Evolutionary conservation across 2,113 vertebrate genomes (phyloP).

Genomic region (Neogale vison): DNA sequence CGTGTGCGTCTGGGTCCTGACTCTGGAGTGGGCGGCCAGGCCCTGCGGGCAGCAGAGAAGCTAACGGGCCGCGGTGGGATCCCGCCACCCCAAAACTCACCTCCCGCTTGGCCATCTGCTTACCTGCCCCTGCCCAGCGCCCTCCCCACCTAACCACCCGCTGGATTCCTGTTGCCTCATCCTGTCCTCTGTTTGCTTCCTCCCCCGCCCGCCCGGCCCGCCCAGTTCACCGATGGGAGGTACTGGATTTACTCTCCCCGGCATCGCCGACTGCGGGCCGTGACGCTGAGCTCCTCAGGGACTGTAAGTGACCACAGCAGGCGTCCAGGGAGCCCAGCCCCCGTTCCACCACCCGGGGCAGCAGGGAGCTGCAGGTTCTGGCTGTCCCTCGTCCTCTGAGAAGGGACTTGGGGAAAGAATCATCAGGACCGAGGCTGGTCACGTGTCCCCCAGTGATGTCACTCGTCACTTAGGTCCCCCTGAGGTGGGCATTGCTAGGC

Average conservation of each 20-base stretch:
- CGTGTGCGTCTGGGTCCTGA: not conserved
- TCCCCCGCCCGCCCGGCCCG: constrained; percentile 74
- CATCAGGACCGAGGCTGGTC: not conserved
- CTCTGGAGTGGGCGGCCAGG: not conserved
- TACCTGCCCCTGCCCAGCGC: not conserved
- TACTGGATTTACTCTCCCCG: constrained; percentile 94
- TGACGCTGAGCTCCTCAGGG: constrained; percentile 83
- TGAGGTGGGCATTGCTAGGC: accelerated
- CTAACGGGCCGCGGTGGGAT: not conserved
- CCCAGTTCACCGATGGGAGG: constrained; percentile 94
- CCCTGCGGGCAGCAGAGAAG: not conserved
- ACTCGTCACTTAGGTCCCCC: not conserved
- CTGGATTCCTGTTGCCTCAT: constrained; percentile 81
- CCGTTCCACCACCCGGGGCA: not conserved
- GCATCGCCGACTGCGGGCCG: constrained; percentile 85
- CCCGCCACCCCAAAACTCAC: not conserved
- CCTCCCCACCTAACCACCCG: not conserved
- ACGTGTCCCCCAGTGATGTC: not conserved
- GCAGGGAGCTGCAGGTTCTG: constrained; percentile 17
- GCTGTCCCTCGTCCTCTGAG: not conserved
- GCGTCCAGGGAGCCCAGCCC: constrained; percentile 41
- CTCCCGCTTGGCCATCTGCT: constrained; percentile 47
- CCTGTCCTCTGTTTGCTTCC: constrained; percentile 78
- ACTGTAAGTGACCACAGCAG: constrained; percentile 85
- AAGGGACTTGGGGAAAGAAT: not conserved